phyloP scores from a whole-genome alignment of 2,113 vertebrate genomes.

The Engraulis encrasicolus region DNA sequence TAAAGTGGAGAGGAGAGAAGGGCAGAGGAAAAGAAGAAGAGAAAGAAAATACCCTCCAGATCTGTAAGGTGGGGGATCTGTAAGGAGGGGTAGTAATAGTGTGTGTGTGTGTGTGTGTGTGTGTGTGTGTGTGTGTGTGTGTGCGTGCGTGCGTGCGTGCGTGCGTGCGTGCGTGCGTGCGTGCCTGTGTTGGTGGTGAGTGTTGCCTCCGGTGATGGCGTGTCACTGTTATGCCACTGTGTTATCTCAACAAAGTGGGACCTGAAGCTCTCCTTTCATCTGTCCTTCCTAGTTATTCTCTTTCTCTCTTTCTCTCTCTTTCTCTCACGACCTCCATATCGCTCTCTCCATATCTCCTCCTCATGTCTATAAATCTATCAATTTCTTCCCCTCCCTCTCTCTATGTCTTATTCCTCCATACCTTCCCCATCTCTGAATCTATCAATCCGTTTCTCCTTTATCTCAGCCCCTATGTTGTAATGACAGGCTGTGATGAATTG shows the following conservation, averaged over 20 bases:
- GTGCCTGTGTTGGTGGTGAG: too few species aligned
- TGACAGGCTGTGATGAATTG: slow-evolving; percentile 12
- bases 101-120: too few species aligned
- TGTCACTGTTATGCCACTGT: slow-evolving; percentile 37
- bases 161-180: too few species aligned
- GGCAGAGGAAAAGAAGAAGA: background rate
- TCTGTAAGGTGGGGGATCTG: background rate
- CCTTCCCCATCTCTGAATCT: slow-evolving; percentile 22
- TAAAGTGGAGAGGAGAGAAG: background rate
- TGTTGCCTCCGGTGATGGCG: slow-evolving; percentile 20
- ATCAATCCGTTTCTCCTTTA: slow-evolving; percentile 16
- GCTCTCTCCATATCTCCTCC: slow-evolving; percentile 32
- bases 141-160: too few species aligned
- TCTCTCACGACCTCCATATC: slow-evolving; percentile 43
- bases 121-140: too few species aligned
- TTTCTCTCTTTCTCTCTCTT: slow-evolving; percentile 27
- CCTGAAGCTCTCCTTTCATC: slow-evolving; percentile 40
- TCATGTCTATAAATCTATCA: background rate
- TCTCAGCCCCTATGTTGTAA: background rate
- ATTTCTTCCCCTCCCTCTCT: slow-evolving; percentile 32
- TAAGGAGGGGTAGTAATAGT: background rate
- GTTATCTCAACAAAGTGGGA: slow-evolving; percentile 64
- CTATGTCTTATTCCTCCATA: background rate
- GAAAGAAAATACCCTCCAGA: background rate
- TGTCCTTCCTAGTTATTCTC: slow-evolving; percentile 2